Conservation (phyloP, 2,888 invertebrate species). For the Tinea trinotella region DNA sequence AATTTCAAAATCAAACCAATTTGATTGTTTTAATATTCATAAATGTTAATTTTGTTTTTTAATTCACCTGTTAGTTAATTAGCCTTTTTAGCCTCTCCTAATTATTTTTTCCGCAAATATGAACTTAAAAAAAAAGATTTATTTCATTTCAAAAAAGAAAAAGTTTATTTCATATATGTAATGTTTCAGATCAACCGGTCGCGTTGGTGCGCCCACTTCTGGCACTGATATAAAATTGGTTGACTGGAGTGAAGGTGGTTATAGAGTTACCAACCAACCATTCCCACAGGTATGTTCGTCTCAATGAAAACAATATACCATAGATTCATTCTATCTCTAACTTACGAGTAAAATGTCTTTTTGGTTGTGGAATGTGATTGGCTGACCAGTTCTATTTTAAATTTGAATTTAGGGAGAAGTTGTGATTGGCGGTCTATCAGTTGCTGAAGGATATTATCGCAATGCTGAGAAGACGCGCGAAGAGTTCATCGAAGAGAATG, state of each 20-base stretch:
- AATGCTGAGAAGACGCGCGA: constrained; percentile 89
- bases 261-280: constrained; percentile 87
- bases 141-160: too few species aligned
- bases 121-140: too few species aligned
- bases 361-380: not conserved
- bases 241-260: constrained; percentile 96
- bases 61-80: not conserved
- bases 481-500: constrained; percentile 88
- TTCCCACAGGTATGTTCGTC: constrained; percentile 36
- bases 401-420: constrained; percentile 78
- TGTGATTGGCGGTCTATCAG: constrained; percentile 89
- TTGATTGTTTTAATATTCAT: not conserved
- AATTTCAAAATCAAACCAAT: too few species aligned
- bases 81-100: too few species aligned
- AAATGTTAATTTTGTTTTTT: not conserved
- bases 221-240: constrained; percentile 88
- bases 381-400: too few species aligned
- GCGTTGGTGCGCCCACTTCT: constrained; percentile 90
- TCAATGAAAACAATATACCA: not conserved
- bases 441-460: constrained; percentile 95
- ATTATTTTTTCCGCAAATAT: too few species aligned
- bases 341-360: too few species aligned
- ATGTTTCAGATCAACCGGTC: constrained; percentile 75
- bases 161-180: too few species aligned
- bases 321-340: not conserved